Percentiles rank a stretch among this genome's conserved stretches.
These are phyloP conservation scores for Actias luna DNA, from an alignment of 2,888 invertebrate species.

Conservation along the genomic window DNA sequence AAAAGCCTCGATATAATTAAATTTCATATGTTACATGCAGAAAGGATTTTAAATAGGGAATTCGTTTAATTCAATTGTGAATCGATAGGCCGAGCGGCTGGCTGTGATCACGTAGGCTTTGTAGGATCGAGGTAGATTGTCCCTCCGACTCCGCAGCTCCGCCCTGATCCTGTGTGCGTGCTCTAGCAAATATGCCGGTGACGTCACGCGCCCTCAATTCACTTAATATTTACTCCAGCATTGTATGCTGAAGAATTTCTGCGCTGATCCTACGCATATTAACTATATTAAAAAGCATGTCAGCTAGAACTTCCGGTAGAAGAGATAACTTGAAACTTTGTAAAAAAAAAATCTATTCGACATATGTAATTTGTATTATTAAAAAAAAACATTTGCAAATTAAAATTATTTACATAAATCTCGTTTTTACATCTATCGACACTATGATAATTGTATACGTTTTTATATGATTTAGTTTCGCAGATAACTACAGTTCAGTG, in stretches of 20 bases:
- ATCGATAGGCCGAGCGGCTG: not conserved
- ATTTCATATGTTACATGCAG: not conserved
- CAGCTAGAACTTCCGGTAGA: too few species aligned
- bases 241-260: not conserved
- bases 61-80: not conserved
- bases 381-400: too few species aligned
- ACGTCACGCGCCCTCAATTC: not conserved
- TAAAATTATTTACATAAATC: too few species aligned
- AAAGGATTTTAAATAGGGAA: not conserved
- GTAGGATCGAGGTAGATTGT: not conserved
- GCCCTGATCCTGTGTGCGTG: not conserved
- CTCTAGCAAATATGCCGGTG: not conserved
- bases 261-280: not conserved
- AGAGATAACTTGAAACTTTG: too few species aligned
- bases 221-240: not conserved
- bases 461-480: too few species aligned
- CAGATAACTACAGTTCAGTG: too few species aligned
- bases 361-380: too few species aligned
- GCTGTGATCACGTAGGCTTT: not conserved
- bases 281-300: not conserved
- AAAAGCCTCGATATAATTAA: not conserved
- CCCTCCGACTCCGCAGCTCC: not conserved
- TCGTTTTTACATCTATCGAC: too few species aligned
- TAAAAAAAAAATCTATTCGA: too few species aligned
- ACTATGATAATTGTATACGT: too few species aligned